Evolutionary conservation across 2,888 invertebrate species (phyloP).

Genomic region (Galerucella pusilla): DNA sequence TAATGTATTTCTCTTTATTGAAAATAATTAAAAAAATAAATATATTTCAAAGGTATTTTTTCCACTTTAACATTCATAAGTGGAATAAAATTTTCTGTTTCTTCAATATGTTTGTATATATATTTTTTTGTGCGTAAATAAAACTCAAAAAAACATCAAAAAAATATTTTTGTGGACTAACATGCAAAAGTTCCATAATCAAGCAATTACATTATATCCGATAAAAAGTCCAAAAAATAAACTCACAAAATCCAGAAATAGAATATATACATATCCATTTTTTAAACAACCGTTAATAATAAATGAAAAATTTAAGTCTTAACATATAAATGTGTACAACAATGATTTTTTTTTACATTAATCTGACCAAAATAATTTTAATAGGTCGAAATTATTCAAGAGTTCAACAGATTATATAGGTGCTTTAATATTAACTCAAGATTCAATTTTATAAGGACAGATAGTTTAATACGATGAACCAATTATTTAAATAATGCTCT

Average conservation of each 20-base stretch:
- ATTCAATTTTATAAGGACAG: too few relatives aligned
- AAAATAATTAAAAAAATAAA: conserved; percentile 10
- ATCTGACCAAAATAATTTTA: too few relatives aligned
- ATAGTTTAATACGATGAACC: too few relatives aligned
- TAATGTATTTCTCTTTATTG: not conserved
- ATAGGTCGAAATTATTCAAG: too few relatives aligned
- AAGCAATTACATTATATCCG: conserved; percentile 1
- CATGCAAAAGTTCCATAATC: conserved; percentile 21
- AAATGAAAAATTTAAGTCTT: too few relatives aligned
- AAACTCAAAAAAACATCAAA: conserved; percentile 7
- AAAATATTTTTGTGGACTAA: conserved; percentile 17
- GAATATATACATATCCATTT: conserved; percentile 13
- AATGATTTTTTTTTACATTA: too few relatives aligned
- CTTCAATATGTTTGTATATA: not conserved
- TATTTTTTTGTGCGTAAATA: conserved; percentile 8
- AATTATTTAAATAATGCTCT: too few relatives aligned
- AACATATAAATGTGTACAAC: too few relatives aligned
- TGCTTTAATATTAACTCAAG: too few relatives aligned
- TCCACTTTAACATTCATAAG: not conserved
- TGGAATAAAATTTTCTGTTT: not conserved
- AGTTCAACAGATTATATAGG: too few relatives aligned
- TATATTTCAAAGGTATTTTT: conserved; percentile 3
- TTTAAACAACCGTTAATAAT: not conserved
- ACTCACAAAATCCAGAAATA: conserved; percentile 1
- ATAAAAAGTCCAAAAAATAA: conserved; percentile 4